Conservation (phyloP, 2,113 vertebrate species). For the Charina bottae region DNA sequence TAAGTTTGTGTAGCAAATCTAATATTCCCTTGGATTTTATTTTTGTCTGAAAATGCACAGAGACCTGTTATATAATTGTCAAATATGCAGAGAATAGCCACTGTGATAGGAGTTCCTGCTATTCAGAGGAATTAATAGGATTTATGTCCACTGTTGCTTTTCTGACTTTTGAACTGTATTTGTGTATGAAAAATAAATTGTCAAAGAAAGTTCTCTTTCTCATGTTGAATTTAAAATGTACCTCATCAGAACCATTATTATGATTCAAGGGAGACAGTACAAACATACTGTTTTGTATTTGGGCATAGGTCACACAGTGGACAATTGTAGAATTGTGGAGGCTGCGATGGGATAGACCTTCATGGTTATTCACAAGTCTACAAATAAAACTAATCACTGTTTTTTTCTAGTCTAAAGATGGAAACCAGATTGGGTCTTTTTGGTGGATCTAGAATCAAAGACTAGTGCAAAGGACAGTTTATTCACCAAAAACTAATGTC, state of each 20-base stretch:
- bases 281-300: background rate
- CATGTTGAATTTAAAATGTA: background rate
- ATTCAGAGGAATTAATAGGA: background rate
- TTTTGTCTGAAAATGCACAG: background rate
- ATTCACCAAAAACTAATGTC: background rate
- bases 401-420: background rate
- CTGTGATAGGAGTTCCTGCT: background rate
- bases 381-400: background rate
- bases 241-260: background rate
- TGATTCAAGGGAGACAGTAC: background rate
- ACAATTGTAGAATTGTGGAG: too few relatives aligned
- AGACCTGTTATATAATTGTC: background rate
- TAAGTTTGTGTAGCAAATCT: constrained; percentile 12
- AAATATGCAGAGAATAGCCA: background rate
- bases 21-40: background rate
- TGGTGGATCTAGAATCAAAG: background rate
- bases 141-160: constrained; percentile 5
- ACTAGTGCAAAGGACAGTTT: background rate
- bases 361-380: background rate
- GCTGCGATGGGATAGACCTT: background rate
- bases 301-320: too few relatives aligned
- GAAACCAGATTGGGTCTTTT: background rate
- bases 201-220: background rate
- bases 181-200: background rate
- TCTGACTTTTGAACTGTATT: background rate